phyloP scores from a whole-genome alignment of 2,888 invertebrate genomes.

The Melipona beecheii region DNA sequence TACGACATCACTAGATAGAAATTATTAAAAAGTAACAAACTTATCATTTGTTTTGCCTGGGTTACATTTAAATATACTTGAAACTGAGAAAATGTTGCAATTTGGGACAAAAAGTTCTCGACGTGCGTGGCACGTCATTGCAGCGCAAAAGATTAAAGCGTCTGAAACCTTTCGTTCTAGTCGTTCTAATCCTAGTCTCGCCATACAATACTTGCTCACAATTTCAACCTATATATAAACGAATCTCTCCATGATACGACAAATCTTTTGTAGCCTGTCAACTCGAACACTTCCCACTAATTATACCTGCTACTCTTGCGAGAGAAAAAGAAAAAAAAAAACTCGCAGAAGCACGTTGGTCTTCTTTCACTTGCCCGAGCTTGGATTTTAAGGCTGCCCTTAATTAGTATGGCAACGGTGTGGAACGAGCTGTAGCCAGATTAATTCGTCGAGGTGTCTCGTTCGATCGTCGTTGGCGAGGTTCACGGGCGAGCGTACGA shows the following conservation, averaged over 20 bases:
- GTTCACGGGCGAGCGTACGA: constrained; percentile 64
- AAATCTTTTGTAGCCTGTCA: not conserved
- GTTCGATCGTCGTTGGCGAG: constrained; percentile 62
- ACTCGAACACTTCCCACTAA: not conserved
- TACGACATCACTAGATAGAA: too few species aligned
- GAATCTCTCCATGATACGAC: not conserved
- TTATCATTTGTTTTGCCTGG: too few species aligned
- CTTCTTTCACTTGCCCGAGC: constrained; percentile 1
- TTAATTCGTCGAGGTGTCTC: constrained; percentile 65
- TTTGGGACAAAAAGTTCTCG: too few species aligned
- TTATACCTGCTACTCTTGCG: not conserved
- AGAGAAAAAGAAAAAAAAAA: not conserved
- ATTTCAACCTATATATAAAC: too few species aligned
- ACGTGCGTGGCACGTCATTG: too few species aligned
- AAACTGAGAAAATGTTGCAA: too few species aligned
- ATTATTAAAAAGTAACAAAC: too few species aligned
- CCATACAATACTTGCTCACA: too few species aligned
- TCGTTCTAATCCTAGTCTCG: too few species aligned
- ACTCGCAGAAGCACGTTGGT: not conserved
- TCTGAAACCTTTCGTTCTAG: too few species aligned
- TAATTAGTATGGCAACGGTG: constrained; percentile 66
- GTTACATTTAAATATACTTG: too few species aligned
- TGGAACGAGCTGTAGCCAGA: constrained; percentile 53
- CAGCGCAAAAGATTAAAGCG: too few species aligned
- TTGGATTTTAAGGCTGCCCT: constrained; percentile 49